Evolutionary conservation across 2,888 invertebrate genomes (phyloP), one percentile per base, ranked within the genome.

Genomic region (Perizoma affinitatum): DNA sequence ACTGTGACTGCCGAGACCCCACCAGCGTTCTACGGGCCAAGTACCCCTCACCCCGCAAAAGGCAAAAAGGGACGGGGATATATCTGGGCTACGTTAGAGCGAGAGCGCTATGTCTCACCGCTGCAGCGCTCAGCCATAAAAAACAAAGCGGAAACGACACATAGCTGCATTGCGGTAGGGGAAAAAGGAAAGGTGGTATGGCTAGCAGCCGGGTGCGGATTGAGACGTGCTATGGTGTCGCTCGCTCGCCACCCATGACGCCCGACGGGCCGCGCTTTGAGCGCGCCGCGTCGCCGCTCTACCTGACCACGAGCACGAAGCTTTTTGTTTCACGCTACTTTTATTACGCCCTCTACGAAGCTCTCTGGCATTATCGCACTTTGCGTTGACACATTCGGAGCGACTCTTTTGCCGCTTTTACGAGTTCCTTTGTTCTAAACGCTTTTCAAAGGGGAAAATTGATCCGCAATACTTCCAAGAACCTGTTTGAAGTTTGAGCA

Each of bases 141-240:
- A 91, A 90, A 90, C 87, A 89, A 90, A 91, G 91, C 92, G 92
- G 92, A 91, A 91, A 88, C 89, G 88, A 88, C 88, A 88, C 86
- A 88, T 89, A 89, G 91, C 90, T 89, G 90, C 89, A 88, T 87
- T 90, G 90, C 87, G 92, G 90, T 90, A 89, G 88, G 89, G 87
- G 87, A 88, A 88, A 89, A 89, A 89, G 90, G 89, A 90, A 90
- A 90, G 87, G 91, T 85, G 86, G 89, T 83, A 87, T 88, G 88
- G 87, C 79, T 82, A 86, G 87, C 86, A 82, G 86, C 84, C 88
- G 86, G 88, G 89, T 86, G 90, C 90, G 91, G 92, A 92, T 93
- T 92, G 91, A 90, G 92, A 91, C 89, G 91, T 91, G 91, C 88
- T 86, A 87, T 86, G 89, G 90, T 89, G 92, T 88, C 84, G 90